Base-by-base conservation (phyloP, 37 sponge, comb jelly and placozoan species). In the Geodia barretti region DNA sequence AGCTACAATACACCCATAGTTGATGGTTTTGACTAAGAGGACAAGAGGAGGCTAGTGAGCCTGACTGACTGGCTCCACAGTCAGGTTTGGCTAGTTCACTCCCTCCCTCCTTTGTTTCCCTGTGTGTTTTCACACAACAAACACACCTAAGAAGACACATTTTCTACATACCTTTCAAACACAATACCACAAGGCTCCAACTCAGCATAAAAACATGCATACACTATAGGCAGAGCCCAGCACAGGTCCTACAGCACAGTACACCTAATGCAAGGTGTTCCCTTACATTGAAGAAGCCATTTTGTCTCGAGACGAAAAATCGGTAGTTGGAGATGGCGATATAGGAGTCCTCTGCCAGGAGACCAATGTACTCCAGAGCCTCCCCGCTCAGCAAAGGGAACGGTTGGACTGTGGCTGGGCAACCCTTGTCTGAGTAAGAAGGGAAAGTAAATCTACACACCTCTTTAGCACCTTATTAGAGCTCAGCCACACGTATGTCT, bases 261-360 rank as follows among this genome's bases (percentile, higher is more conserved):
- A 59, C 19, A 11, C 11, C 60, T 21, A 21, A 59, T 59, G n/a
- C n/a, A n/a, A 59, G 60, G 60, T 59, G 19, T 68, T 43, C 3
- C 68, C 84, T 84, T 34, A 87, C 83, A 65, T 72, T 87, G 64
- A 74, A 83, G 31, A 87, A 83, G 21, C 84, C 84, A 31, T 74
- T 62, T 1, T 62, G 35, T 17, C 42, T 42, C 0, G 88, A 60
- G 17, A 77, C 84, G 65, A 91, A 80, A 5, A 91, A 37, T 29
- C 92, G 54, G 66, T 83, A 91, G 70, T 91, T 87, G 72, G 88
- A 77, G 42, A 91, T 36, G 25, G 47, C 75, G 20, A 87, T 60
- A 35, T 78, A 20, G 24, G 31, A 5, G 54, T 70, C 72, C 3
- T 61, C 58, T 17, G 60, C n/a, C 29, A 67, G 39, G 7, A 42